These are phyloP conservation scores for Diplosoma virens DNA, from an alignment of 23 tunicate genomes.

Conservation along the genomic window DNA sequence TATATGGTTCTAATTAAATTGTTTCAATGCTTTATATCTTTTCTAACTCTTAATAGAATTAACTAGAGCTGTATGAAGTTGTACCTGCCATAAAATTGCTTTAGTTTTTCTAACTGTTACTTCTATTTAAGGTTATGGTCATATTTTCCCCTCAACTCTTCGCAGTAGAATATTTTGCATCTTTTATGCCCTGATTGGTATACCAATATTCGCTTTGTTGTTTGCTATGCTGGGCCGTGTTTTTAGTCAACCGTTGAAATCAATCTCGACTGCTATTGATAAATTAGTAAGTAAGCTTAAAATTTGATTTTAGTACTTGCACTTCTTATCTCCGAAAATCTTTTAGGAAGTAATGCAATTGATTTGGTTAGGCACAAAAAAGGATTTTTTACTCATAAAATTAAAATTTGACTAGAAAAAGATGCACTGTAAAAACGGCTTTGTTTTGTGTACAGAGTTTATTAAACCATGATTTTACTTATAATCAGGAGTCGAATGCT, in stretches of 20 bases:
- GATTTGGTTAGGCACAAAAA: not conserved
- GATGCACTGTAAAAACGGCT: not conserved
- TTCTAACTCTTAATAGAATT: too few relatives aligned
- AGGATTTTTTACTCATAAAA: not conserved
- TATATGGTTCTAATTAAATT: too few relatives aligned
- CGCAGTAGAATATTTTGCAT: constrained; percentile 51
- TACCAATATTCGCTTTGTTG: constrained; percentile 70
- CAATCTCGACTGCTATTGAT: not conserved
- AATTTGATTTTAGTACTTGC: too few relatives aligned
- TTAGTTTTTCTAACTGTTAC: too few relatives aligned
- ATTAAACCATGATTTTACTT: too few relatives aligned
- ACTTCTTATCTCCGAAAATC: too few relatives aligned
- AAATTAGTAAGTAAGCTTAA: not conserved
- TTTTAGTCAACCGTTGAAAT: constrained; percentile 5
- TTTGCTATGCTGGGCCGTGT: constrained; percentile 38
- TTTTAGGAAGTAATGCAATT: too few relatives aligned
- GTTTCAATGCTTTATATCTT: too few relatives aligned
- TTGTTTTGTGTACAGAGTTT: too few relatives aligned
- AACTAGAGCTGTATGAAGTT: too few relatives aligned
- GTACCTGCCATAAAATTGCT: too few relatives aligned
- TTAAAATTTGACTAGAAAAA: not conserved
- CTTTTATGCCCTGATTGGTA: constrained; percentile 69
- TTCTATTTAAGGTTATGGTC: constrained; percentile 60
- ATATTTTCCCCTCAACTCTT: constrained; percentile 45
- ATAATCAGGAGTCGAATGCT: too few relatives aligned